Evolutionary conservation across 2,888 invertebrate genomes (phyloP).

Genomic region (Lottia scabra): DNA sequence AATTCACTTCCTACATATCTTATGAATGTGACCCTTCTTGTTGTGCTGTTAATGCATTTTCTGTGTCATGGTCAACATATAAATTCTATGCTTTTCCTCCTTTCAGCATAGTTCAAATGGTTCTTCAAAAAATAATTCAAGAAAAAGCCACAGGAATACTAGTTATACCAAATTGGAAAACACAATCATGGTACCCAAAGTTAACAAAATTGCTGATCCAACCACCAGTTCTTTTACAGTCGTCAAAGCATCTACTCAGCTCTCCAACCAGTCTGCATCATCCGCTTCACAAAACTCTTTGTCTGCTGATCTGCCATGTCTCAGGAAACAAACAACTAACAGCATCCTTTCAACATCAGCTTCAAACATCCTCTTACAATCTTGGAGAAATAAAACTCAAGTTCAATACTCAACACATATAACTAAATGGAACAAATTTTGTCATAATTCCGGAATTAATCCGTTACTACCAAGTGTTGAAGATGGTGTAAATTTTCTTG

Average conservation of each 20-base stretch:
- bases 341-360: no score
- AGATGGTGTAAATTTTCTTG: not conserved
- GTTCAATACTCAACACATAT: constrained; percentile 25
- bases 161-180: constrained; percentile 23
- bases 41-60: constrained; percentile 19
- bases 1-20: constrained; percentile 16
- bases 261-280: not conserved
- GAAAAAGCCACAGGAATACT: constrained; percentile 17
- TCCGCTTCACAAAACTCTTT: no score
- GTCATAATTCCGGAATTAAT: not conserved
- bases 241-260: not conserved
- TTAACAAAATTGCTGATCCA: constrained; percentile 9
- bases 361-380: not conserved
- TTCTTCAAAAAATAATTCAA: constrained; percentile 17
- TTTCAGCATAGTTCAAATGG: constrained; percentile 11
- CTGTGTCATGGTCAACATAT: constrained; percentile 8
- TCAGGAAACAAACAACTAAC: no score
- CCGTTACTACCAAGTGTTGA: not conserved
- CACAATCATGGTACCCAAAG: constrained; percentile 24
- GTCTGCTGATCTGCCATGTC: no score
- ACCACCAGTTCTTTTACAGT: not conserved
- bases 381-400: constrained; percentile 25
- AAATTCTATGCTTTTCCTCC: constrained; percentile 27
- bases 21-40: constrained; percentile 19
- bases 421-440: constrained; percentile 24